Base-by-base conservation (phyloP, 2,888 invertebrate species). In the Petrophora chlorosata region DNA sequence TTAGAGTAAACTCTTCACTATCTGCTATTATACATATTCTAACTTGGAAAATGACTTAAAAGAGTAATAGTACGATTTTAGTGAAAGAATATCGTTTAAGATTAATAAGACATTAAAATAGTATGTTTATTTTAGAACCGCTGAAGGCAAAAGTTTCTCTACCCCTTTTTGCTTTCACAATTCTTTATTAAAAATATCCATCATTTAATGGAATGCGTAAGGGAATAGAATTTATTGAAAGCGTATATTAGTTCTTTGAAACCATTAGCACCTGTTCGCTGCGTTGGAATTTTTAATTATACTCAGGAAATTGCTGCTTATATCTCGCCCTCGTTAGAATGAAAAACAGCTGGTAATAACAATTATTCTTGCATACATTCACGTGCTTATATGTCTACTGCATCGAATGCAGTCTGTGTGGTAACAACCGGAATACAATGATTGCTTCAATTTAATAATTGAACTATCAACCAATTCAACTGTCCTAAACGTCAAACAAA, bases 401-500 rank as follows among this genome's bases (percentile, higher is more conserved):
- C 30, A 19, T 22, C 29, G 36, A 40, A 43, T 33, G 12, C 14
- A 19, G 43, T 8, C 71, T 32, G 12, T 72, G 73, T 73, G 76
- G 76, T 79, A 80, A 79, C 68, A 70, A 79, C 79, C 82, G 85
- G 83, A 85, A 84, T 76, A 76, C 72, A 71, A 71, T 79, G 75
- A 84, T 85, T 83, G 77, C 79, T 83, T 81, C 79, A 85, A 88
- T 82, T 80, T 76, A 78, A 83, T 78, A 73, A 84, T 82, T 85
- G 83, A 67, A 76, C 70, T 47, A 63, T 57, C 59, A 49, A 61
- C 75, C 73, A 71, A 51, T 33, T 26, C 45, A 65, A 45, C 43
- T 23, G 33, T 50, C 50, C 47, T 23, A 23, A 38, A 26, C 13
- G 49, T 62, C 51, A 66, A 66, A 59, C 48, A 42, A 45, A 42